Conservation (phyloP, 1,140 invertebrate genomes). For the Aphis craccivora region DNA sequence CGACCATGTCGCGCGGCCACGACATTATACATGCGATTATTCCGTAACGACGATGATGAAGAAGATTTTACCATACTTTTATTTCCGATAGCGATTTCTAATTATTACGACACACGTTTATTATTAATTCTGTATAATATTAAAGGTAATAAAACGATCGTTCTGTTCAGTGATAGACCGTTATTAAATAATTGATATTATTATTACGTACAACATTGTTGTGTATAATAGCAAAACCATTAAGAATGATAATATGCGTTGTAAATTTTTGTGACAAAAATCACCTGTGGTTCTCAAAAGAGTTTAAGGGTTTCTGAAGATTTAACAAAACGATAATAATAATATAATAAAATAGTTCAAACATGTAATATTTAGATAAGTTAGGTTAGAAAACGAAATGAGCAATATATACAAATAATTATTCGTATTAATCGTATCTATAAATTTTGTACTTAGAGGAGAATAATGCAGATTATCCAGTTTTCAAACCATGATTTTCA, state of each 20-base stretch:
- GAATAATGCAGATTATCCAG: not conserved
- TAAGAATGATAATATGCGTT: not conserved
- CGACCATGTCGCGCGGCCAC: slow-evolving; percentile 13
- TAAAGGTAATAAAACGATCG: not conserved
- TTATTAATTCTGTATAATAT: not conserved
- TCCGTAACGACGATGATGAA: slow-evolving; percentile 6
- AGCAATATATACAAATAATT: not conserved
- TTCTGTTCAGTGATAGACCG: not conserved
- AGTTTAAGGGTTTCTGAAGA: not conserved
- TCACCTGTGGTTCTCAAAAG: not conserved
- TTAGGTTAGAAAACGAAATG: not conserved
- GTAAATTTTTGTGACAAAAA: not conserved
- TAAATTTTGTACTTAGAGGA: not conserved
- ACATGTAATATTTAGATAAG: not conserved
- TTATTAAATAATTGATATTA: not conserved
- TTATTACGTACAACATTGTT: not conserved
- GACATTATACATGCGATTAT: slow-evolving; percentile 11
- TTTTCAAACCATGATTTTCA: not conserved
- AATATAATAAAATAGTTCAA: not conserved
- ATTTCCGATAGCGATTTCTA: not conserved
- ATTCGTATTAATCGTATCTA: not conserved
- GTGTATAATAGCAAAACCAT: not conserved
- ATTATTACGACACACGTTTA: slow-evolving; percentile 26
- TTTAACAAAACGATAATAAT: not conserved
- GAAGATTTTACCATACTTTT: slow-evolving; percentile 36